Evolutionary conservation across 2,113 vertebrate genomes (phyloP).

Genomic region (Seriola dumerili): DNA sequence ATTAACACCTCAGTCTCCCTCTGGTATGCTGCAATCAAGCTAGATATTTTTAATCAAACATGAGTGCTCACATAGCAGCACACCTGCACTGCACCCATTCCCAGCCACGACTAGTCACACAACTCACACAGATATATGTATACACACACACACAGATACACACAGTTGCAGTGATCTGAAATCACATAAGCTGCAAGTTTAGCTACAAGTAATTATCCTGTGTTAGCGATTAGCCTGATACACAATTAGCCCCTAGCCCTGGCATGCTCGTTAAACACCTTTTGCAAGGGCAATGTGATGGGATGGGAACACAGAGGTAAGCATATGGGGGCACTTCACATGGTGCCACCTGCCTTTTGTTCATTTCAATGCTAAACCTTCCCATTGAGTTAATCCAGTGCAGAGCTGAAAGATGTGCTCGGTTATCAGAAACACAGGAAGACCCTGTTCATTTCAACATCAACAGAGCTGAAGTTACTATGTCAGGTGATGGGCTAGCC

Average conservation of each 20-base stretch:
- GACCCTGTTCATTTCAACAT: background rate
- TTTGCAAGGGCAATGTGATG: constrained; percentile 38
- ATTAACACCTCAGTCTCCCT: constrained; percentile 75
- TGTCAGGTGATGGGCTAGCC: no score
- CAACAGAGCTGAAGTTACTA: no score
- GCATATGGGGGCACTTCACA: constrained; percentile 14
- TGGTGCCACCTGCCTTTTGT: constrained; percentile 21
- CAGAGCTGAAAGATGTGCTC: background rate
- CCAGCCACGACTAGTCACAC: background rate
- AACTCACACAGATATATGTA: background rate
- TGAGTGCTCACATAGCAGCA: constrained; percentile 54
- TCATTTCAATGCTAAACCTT: constrained; percentile 7
- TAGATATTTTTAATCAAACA: constrained; percentile 74
- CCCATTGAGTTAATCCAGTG: background rate
- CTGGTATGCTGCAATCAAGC: constrained; percentile 65
- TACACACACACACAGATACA: background rate
- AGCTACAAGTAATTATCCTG: constrained; percentile 60
- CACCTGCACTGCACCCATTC: constrained; percentile 63
- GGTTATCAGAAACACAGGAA: background rate
- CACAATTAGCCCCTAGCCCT: constrained; percentile 50
- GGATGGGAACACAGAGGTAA: constrained; percentile 17
- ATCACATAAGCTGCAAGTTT: constrained; percentile 53
- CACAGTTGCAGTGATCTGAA: constrained; percentile 21
- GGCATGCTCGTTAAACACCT: constrained; percentile 40
- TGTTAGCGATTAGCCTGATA: constrained; percentile 53